Evolutionary conservation across 2,797 vertebrate species (phyloP).

Genomic region (Danionella dracula): DNA sequence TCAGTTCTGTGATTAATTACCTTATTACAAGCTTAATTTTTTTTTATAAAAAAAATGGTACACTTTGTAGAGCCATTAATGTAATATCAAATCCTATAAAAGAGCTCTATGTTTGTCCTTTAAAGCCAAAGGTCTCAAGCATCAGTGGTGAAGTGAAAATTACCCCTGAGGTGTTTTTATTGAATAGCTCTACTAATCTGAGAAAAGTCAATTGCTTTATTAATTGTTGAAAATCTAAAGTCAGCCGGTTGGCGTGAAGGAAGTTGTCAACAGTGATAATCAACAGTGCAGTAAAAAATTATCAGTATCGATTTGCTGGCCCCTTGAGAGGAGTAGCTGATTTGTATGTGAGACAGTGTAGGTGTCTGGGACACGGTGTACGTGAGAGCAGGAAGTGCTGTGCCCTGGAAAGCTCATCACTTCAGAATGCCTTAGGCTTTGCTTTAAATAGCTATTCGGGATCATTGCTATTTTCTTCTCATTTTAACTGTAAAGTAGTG

Average conservation of each 20-base stretch:
- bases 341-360: not conserved
- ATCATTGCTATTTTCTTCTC: not conserved
- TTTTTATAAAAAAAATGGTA: no score
- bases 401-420: not conserved
- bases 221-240: slow-evolving; percentile 6
- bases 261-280: slow-evolving; percentile 13
- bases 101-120: no score
- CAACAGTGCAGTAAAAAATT: slow-evolving; percentile 18
- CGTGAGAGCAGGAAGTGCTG: slow-evolving; percentile 6
- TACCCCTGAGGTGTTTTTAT: not conserved
- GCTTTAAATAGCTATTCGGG: not conserved
- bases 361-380: slow-evolving; percentile 1
- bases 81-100: no score
- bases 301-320: slow-evolving; percentile 15
- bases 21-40: no score
- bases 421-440: not conserved
- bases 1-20: no score
- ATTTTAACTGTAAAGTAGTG: not conserved
- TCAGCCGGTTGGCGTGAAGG: not conserved
- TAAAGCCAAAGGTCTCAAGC: no score
- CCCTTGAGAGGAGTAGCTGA: slow-evolving; percentile 3
- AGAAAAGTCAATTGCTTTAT: slow-evolving; percentile 11
- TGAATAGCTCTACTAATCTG: not conserved
- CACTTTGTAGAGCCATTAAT: no score
- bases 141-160: not conserved